A percentile compares a stretch with the other conserved stretches of the same genome.
phyloP scores from a whole-genome alignment of 2,888 invertebrate species.

The Dione juno region DNA sequence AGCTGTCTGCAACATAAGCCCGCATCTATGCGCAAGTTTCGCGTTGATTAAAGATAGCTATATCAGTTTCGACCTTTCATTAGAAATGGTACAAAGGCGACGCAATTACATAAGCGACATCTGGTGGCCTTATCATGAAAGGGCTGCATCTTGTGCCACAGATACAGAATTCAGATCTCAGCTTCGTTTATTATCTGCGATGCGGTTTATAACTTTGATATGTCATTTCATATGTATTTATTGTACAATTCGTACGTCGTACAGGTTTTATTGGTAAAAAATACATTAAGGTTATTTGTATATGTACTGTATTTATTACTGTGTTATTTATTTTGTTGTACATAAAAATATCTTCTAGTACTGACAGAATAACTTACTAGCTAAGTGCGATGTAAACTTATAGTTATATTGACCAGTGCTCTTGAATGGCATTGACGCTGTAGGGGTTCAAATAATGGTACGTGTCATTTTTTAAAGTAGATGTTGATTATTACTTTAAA shows the following conservation, averaged over 20 bases:
- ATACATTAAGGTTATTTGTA: too few species aligned
- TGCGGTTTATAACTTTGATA: conserved; percentile 15
- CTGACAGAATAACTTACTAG: too few species aligned
- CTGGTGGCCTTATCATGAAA: conserved; percentile 77
- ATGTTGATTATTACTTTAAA: too few species aligned
- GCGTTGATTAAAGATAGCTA: conserved; percentile 81
- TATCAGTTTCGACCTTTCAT: conserved; percentile 82
- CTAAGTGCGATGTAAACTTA: too few species aligned
- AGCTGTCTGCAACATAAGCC: conserved; percentile 61
- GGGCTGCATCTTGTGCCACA: conserved; percentile 71
- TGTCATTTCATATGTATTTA: background rate
- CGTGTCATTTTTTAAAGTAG: too few species aligned
- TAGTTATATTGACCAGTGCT: too few species aligned
- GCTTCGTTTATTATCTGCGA: conserved; percentile 27
- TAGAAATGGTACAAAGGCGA: conserved; percentile 76
- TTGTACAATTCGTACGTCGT: background rate
- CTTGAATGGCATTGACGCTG: too few species aligned
- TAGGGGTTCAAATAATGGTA: too few species aligned
- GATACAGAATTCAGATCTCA: conserved; percentile 45
- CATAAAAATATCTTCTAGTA: too few species aligned
- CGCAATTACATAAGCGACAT: conserved; percentile 79
- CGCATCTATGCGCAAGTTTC: conserved; percentile 75
- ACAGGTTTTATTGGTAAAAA: too few species aligned
- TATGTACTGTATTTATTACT: too few species aligned
- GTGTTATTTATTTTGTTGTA: too few species aligned